Conservation (phyloP, 2,113 vertebrate genomes). For the Oriolus oriolus region DNA sequence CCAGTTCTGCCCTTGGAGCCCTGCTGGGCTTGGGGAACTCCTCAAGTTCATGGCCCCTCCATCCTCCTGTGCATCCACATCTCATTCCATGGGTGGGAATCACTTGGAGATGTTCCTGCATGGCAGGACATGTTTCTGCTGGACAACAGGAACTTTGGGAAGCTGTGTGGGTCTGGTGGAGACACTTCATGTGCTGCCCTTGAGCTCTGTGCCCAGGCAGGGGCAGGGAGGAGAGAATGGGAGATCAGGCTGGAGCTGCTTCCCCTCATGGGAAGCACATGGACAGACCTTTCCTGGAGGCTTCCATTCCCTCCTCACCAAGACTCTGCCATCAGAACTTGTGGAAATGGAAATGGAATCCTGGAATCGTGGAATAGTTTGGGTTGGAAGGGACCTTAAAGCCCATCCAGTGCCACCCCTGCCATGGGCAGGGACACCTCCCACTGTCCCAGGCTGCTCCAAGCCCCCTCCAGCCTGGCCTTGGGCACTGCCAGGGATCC, state of each 20-base stretch:
- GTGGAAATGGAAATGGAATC: neutral
- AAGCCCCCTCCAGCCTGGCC: neutral
- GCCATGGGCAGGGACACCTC: neutral
- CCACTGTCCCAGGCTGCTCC: neutral
- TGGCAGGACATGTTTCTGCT: neutral
- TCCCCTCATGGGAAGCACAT: neutral
- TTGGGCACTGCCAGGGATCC: neutral
- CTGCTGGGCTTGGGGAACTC: neutral
- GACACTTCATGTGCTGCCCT: accelerated
- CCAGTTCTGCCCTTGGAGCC: neutral
- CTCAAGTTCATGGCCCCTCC: neutral
- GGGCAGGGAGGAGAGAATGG: neutral
- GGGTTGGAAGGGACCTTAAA: neutral
- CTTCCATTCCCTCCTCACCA: neutral
- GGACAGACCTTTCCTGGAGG: neutral
- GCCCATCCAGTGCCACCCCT: accelerated
- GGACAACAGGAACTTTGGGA: neutral
- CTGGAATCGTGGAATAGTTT: neutral
- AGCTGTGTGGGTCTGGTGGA: no score
- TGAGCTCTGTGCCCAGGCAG: neutral
- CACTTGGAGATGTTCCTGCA: neutral
- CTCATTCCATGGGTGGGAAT: neutral
- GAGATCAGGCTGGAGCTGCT: neutral
- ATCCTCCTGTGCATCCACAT: neutral
- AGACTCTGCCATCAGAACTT: neutral